phyloP scores from a whole-genome alignment of 2,797 vertebrate genomes.

The Galagoides demidoff region DNA sequence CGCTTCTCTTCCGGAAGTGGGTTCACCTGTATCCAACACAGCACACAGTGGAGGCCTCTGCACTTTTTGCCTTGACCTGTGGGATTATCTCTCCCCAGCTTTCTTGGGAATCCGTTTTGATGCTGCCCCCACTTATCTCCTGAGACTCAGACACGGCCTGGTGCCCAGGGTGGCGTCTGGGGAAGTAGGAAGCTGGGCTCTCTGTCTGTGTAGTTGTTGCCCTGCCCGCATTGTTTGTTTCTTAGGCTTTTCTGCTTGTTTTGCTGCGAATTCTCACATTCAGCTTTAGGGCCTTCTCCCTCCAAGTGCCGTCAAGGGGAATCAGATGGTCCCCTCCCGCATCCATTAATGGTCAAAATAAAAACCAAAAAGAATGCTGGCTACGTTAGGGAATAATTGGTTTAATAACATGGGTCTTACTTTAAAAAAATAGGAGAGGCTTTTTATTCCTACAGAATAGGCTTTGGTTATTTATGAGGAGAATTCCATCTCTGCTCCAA shows the following conservation, averaged over 20 bases:
- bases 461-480: conserved; percentile 2
- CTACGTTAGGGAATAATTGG: neutral
- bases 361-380: neutral
- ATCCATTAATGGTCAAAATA: neutral
- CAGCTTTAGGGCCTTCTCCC: too few species aligned
- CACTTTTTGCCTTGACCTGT: neutral
- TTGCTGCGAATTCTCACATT: neutral
- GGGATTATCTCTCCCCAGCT: neutral
- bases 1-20: neutral
- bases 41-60: neutral
- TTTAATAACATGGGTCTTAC: neutral
- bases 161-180: neutral
- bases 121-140: neutral
- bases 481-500: neutral
- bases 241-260: too few species aligned
- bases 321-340: neutral
- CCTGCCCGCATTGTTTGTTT: fast-evolving
- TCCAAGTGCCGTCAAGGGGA: too few species aligned
- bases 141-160: neutral
- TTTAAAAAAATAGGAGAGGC: neutral
- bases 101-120: neutral
- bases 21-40: neutral
- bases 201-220: neutral
- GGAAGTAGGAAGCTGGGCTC: neutral
- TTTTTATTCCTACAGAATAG: neutral